Evolutionary conservation across 2,113 vertebrate genomes (phyloP).

Genomic region (Arizona elegans): DNA sequence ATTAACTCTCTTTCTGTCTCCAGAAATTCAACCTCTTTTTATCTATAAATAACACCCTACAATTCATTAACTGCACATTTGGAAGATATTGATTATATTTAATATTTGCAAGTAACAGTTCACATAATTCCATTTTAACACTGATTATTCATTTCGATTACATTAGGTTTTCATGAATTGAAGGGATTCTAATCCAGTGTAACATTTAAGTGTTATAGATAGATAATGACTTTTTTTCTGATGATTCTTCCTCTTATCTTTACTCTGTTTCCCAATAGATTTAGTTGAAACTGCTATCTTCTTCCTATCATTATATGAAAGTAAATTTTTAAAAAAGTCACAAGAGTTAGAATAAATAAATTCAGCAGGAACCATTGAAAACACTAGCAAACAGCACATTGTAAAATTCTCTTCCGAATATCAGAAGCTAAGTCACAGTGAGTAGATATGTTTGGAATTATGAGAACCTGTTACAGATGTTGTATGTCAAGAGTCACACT

Average conservation of each 20-base stretch:
- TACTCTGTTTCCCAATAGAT: neutral
- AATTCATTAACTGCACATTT: neutral
- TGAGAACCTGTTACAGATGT: neutral
- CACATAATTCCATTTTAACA: neutral
- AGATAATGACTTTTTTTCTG: neutral
- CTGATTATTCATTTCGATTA: neutral
- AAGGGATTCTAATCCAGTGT: neutral
- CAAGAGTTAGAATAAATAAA: neutral
- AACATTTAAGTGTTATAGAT: neutral
- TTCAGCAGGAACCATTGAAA: neutral
- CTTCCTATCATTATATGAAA: neutral
- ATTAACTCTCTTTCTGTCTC: neutral
- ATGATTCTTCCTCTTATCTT: neutral
- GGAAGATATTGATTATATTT: neutral
- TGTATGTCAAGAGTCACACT: neutral
- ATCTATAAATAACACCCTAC: neutral
- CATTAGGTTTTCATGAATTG: neutral
- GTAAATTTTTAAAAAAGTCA: neutral
- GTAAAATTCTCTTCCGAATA: neutral
- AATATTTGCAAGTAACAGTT: neutral
- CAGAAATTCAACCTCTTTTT: neutral
- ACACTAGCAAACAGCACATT: neutral
- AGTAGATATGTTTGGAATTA: neutral
- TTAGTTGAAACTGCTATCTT: neutral
- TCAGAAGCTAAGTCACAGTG: neutral